These are phyloP conservation scores for Macquaria ambigua DNA, from an alignment of 2,113 vertebrate genomes.

Conservation along the genomic window DNA sequence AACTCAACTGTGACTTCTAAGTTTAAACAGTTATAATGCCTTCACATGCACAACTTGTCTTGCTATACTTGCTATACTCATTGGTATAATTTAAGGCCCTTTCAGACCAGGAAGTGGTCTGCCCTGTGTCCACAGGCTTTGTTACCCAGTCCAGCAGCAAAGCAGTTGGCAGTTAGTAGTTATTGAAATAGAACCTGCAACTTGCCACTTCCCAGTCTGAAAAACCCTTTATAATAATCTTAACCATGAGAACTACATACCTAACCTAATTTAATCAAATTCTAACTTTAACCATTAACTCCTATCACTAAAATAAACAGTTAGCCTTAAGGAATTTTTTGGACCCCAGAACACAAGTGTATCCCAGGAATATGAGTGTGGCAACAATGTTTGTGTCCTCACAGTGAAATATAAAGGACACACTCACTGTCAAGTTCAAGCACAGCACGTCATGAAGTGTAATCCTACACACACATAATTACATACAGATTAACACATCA, in stretches of 20 bases:
- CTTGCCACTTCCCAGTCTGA: neutral
- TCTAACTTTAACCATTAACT: neutral
- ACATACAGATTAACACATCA: neutral
- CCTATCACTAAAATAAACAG: neutral
- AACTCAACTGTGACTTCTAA: neutral
- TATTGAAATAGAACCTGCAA: neutral
- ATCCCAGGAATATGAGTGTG: neutral
- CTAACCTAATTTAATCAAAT: neutral
- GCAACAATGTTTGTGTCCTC: neutral
- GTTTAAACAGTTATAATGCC: neutral
- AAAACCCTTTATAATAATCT: neutral
- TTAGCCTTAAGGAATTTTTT: neutral
- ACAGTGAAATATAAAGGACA: neutral
- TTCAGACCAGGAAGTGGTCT: conserved; percentile 16
- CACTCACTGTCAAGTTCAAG: neutral
- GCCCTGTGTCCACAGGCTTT: neutral
- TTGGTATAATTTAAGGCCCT: conserved; percentile 6
- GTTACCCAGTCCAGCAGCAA: neutral
- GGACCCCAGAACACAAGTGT: neutral
- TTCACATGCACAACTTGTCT: neutral
- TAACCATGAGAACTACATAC: neutral
- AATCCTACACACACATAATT: neutral
- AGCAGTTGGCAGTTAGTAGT: too few species aligned
- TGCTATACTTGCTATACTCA: neutral
- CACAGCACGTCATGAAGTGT: neutral